Base-by-base conservation (phyloP, 2,113 vertebrate genomes). In the Marmota monax region DNA sequence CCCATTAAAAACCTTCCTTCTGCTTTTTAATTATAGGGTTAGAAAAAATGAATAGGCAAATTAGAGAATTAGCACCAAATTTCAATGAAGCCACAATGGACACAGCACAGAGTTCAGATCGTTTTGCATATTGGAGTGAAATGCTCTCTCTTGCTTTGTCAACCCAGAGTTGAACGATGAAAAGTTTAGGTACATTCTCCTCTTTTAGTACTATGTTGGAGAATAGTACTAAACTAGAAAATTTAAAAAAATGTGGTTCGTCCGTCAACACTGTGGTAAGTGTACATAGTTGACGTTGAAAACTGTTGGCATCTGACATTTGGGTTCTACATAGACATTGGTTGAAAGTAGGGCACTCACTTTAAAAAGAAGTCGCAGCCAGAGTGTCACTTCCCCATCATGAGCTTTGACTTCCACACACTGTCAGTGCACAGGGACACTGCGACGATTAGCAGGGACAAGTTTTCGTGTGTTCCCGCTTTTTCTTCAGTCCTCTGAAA, bases 1-100 rank as follows among this genome's bases (percentile, higher is more conserved):
- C 88, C 48, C 74, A 78, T 85, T 13, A 92, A 97, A 84, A 97
- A 90, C 42, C 61, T 96, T 92, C 56, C 96, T 94, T 97, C 80
- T 76, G 17, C 73, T 29, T 97, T 70, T 70, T 94, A 98, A 98
- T 97, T 97, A 84, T 9, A 10, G 90, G 93, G 67, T 0, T 7
- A 92, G 79, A 63, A 61, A 84, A 91, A 94, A 53, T 84, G 95
- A 96, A 94, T 73, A 80, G 88, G 61, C 92, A 74, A 14, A 91
- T 96, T 70, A 95, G 94, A 82, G 95, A 94, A 79, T 88, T 90
- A 97, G 45, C 92, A 94, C 51, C 76, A 74, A 92, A 72, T 93
- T 80, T 58, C 53, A 97, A 76, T 0, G 18, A 29, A 7, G n/a
- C 65, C 42, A 89, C 27, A 18, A 4, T 78, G 45, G 23, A 92